Evolutionary conservation across 1,140 invertebrate genomes (phyloP).

Genomic region (Myzus persicae): DNA sequence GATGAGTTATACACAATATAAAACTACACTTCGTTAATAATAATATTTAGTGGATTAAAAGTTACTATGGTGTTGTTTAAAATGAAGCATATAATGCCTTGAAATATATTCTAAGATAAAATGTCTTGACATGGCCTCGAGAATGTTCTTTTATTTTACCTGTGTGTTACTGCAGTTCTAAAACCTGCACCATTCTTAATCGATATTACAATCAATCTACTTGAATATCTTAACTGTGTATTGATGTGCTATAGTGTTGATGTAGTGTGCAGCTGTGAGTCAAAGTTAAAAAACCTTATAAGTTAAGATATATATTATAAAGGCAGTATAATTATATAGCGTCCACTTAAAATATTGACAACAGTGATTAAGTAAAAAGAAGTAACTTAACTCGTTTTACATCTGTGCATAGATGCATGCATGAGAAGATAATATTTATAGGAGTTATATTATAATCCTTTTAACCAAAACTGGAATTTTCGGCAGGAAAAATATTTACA

Average conservation of each 20-base stretch:
- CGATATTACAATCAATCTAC: neutral
- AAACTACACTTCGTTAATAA: no score
- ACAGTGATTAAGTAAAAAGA: neutral
- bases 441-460: neutral
- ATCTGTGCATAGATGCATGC: neutral
- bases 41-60: neutral
- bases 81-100: neutral
- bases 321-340: no score
- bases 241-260: neutral
- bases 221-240: neutral
- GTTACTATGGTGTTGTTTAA: neutral
- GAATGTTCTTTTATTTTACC: neutral
- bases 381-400: neutral
- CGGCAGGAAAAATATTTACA: neutral
- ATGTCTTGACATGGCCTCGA: neutral
- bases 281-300: neutral
- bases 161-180: neutral
- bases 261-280: neutral
- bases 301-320: neutral
- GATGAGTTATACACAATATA: no score
- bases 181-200: neutral
- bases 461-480: no score
- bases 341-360: neutral
- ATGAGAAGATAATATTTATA: neutral
- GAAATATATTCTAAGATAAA: neutral